Percentiles rank a stretch among this genome's conserved stretches.
phyloP scores from a whole-genome alignment of 2,113 vertebrate genomes.

The Puma concolor region DNA sequence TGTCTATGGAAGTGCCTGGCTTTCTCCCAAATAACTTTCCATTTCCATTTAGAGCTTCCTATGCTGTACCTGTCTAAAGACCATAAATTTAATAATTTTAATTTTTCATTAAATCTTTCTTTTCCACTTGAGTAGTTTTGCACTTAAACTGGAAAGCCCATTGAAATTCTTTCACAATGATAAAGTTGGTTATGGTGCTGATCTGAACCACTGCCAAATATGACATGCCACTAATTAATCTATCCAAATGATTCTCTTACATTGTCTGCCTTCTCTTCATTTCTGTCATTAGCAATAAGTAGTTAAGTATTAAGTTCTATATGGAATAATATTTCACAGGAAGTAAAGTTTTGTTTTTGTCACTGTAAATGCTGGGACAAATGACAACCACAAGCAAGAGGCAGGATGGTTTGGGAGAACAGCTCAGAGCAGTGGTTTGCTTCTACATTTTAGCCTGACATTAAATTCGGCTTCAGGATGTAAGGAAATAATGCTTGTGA shows the following conservation, averaged over 20 bases:
- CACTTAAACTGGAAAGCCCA: not conserved
- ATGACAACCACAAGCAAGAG: not conserved
- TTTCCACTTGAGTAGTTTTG: not conserved
- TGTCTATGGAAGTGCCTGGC: not conserved
- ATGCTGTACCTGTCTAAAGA: not conserved
- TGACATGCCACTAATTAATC: rapidly evolving
- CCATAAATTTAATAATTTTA: not conserved
- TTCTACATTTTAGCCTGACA: not conserved
- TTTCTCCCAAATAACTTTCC: not conserved
- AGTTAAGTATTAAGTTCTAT: not conserved
- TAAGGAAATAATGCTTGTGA: not conserved
- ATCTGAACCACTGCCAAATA: not conserved
- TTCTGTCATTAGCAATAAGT: not conserved
- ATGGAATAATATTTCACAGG: not conserved
- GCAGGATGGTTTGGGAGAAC: too few relatives aligned
- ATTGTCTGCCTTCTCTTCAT: not conserved
- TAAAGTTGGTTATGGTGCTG: not conserved
- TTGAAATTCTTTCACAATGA: not conserved
- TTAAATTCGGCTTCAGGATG: not conserved
- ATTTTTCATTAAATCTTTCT: not conserved
- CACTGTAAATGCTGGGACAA: not conserved
- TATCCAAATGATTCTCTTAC: not conserved
- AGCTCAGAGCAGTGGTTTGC: not conserved
- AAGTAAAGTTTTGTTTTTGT: not conserved
- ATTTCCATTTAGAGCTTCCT: not conserved